phyloP scores from a whole-genome alignment of 2,888 invertebrate species.

The Hetaerina titia region DNA sequence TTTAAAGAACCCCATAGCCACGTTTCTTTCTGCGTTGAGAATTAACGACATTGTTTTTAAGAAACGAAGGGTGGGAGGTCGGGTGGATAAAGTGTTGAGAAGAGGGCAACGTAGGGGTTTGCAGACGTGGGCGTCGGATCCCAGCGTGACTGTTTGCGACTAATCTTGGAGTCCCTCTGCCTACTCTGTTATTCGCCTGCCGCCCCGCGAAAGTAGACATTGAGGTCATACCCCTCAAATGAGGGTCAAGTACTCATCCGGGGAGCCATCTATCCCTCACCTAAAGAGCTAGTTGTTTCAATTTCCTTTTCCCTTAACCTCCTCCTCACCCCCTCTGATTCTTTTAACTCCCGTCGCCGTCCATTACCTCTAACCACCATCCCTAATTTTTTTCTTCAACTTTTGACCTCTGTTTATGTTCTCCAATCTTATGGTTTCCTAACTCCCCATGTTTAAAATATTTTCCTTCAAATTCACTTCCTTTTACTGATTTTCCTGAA shows the following conservation, averaged over 20 bases:
- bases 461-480: no score
- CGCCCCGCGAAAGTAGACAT: neutral
- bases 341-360: no score
- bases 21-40: neutral
- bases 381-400: no score
- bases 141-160: neutral
- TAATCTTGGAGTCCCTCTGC: neutral
- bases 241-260: neutral
- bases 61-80: neutral
- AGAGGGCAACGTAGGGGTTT: neutral
- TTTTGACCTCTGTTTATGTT: no score
- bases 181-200: neutral
- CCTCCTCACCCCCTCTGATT: neutral
- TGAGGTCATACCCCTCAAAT: neutral
- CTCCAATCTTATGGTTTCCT: no score
- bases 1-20: no score
- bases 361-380: no score
- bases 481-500: no score
- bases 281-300: neutral
- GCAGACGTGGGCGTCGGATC: neutral
- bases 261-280: neutral
- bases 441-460: no score
- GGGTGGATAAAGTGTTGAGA: neutral
- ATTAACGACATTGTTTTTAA: neutral
- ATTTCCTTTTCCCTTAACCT: neutral